Conservation (phyloP, 2,797 vertebrate genomes). For the Helostoma temminkii region DNA sequence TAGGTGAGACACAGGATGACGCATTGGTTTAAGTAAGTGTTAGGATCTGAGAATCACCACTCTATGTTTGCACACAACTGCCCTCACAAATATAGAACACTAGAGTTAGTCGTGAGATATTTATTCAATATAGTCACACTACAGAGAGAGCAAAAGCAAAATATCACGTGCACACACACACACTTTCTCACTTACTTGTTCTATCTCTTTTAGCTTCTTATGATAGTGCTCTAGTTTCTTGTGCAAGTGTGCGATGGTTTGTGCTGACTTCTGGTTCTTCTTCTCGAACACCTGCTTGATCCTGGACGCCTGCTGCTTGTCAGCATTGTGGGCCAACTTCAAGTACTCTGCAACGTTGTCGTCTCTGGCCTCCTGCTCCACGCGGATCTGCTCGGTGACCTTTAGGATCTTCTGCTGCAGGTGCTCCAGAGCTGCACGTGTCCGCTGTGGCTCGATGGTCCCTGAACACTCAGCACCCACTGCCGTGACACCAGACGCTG, state of each 20-base stretch:
- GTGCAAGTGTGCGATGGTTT: conserved; percentile 97
- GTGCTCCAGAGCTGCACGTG: conserved; percentile 93
- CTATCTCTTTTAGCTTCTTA: conserved; percentile 95
- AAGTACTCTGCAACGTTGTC: conserved; percentile 98
- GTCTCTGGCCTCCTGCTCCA: conserved; percentile 97
- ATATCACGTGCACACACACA: background rate
- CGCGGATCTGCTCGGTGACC: conserved; percentile 98
- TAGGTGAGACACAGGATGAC: conserved; percentile 50
- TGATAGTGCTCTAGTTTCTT: conserved; percentile 98
- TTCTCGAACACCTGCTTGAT: conserved; percentile 99
- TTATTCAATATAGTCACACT: conserved; percentile 7
- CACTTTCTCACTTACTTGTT: conserved; percentile 82
- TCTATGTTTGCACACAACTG: conserved; percentile 52
- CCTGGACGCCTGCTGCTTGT: conserved; percentile 95
- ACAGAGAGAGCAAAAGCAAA: conserved; percentile 6
- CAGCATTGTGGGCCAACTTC: conserved; percentile 96
- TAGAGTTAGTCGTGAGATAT: conserved; percentile 22
- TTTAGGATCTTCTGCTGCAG: conserved; percentile 99
- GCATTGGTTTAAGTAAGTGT: conserved; percentile 48
- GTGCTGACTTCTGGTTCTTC: conserved; percentile 98
- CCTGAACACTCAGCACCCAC: conserved; percentile 83
- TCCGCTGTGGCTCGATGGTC: conserved; percentile 90
- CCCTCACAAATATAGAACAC: conserved; percentile 38
- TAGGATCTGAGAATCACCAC: conserved; percentile 24
- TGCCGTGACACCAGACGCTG: conserved; percentile 72